Evolutionary conservation across 2,888 invertebrate species (phyloP).

Genomic region (Myopa tessellatipennis): DNA sequence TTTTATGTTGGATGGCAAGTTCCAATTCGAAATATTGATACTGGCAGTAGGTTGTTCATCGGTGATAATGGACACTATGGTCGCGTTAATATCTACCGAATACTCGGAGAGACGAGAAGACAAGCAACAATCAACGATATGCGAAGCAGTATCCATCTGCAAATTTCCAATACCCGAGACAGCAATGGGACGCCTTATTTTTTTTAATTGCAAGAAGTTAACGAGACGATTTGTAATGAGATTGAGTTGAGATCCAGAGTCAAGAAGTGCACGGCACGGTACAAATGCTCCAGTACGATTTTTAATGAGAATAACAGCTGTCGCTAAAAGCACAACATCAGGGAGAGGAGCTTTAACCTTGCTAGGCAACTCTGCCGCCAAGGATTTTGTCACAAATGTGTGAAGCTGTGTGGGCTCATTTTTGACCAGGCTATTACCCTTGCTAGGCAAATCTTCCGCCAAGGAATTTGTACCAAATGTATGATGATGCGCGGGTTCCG

Average conservation of each 20-base stretch:
- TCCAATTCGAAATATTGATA: not conserved
- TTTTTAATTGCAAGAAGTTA: too few relatives aligned
- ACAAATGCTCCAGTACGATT: slow-evolving; percentile 37
- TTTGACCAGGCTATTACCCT: not conserved
- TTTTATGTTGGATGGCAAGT: slow-evolving; percentile 10
- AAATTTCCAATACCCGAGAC: too few relatives aligned
- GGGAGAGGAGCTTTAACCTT: not conserved
- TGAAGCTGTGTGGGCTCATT: too few relatives aligned
- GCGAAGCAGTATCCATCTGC: too few relatives aligned
- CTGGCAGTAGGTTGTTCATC: too few relatives aligned
- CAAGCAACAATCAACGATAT: too few relatives aligned
- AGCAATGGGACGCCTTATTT: too few relatives aligned
- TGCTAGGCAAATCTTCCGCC: not conserved
- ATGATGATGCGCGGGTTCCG: not conserved
- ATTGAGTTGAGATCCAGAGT: not conserved
- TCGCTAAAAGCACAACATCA: not conserved
- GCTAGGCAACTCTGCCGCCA: too few relatives aligned
- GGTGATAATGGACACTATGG: too few relatives aligned
- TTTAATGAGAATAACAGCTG: not conserved
- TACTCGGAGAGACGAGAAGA: too few relatives aligned
- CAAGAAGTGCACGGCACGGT: slow-evolving; percentile 40
- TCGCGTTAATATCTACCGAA: too few relatives aligned
- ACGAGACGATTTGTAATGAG: too few relatives aligned
- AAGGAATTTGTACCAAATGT: not conserved
- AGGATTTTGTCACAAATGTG: not conserved